Conservation (phyloP, 2,113 vertebrate species). For the Kobus ellipsiprymnus region DNA sequence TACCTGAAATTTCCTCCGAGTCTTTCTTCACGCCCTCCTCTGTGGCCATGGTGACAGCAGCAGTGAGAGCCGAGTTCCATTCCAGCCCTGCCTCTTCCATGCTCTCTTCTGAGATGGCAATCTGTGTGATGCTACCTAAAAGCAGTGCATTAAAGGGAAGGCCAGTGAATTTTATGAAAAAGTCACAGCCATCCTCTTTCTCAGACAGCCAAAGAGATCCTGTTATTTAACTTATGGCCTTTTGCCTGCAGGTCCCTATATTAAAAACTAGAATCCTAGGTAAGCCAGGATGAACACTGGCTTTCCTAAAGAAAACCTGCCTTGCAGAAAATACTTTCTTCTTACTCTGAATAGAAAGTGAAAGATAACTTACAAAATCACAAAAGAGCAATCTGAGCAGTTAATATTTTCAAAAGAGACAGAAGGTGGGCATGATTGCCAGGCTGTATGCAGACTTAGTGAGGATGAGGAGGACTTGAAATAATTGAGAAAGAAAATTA, state of each 20-base stretch:
- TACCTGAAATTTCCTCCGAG: conserved; percentile 85
- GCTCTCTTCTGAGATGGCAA: conserved; percentile 82
- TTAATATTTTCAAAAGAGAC: not conserved
- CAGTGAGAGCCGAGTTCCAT: conserved; percentile 82
- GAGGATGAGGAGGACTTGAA: not conserved
- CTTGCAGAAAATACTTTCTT: conserved; percentile 12
- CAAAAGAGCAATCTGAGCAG: not conserved
- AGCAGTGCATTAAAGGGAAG: conserved; percentile 36
- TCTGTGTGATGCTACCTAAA: conserved; percentile 82
- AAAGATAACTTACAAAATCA: conserved; percentile 17
- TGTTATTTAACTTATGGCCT: not conserved
- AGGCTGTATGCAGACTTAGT: not conserved
- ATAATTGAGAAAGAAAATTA: not conserved
- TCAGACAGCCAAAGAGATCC: not conserved
- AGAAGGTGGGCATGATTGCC: not conserved
- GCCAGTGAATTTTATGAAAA: not conserved
- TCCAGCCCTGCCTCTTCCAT: conserved; percentile 86
- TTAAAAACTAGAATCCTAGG: conserved; percentile 5
- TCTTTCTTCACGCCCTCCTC: conserved; percentile 87
- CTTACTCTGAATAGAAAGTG: conserved; percentile 17
- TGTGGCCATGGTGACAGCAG: conserved; percentile 81
- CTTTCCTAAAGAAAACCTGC: conserved; percentile 34
- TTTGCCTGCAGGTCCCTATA: not conserved
- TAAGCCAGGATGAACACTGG: not conserved
- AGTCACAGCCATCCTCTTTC: not conserved